Evolutionary conservation across 2,113 vertebrate species (phyloP).

Genomic region (Gopherus flavomarginatus): DNA sequence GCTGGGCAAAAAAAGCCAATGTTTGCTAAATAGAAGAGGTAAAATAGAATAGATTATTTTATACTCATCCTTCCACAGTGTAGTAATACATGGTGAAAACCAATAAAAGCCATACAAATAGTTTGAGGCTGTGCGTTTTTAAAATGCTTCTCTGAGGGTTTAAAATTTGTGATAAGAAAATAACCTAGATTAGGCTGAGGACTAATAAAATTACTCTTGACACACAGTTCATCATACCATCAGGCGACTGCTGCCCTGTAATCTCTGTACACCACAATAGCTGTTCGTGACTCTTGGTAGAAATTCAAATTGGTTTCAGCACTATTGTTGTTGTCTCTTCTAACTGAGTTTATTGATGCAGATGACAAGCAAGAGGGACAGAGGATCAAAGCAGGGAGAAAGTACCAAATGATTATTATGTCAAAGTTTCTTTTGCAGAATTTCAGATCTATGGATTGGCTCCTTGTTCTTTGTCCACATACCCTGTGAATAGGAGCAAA

Average conservation of each 20-base stretch:
- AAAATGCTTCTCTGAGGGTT: not conserved
- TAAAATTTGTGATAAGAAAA: not conserved
- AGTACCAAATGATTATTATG: constrained; percentile 10
- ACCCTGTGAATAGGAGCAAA: constrained; percentile 31
- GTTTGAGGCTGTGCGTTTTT: not conserved
- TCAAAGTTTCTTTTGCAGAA: not conserved
- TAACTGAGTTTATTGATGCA: constrained; percentile 9
- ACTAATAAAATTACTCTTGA: not conserved
- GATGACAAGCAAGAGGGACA: constrained; percentile 16
- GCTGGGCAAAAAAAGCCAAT: not conserved
- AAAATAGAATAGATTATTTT: not conserved
- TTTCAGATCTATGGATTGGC: accelerated
- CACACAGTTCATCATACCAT: not conserved
- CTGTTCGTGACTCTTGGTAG: not conserved
- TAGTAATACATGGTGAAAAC: not conserved
- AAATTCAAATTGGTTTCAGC: constrained; percentile 55
- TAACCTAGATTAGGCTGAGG: not conserved
- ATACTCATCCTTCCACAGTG: not conserved
- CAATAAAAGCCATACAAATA: not conserved
- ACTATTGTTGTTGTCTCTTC: constrained; percentile 36
- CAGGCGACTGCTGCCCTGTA: not conserved
- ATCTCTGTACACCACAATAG: not conserved
- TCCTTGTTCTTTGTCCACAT: not conserved
- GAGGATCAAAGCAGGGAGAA: constrained; percentile 12
- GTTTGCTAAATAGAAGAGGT: not conserved